These are phyloP conservation scores for Steinernema feltiae DNA, from an alignment of 1,140 invertebrate genomes.

Conservation along the genomic window DNA sequence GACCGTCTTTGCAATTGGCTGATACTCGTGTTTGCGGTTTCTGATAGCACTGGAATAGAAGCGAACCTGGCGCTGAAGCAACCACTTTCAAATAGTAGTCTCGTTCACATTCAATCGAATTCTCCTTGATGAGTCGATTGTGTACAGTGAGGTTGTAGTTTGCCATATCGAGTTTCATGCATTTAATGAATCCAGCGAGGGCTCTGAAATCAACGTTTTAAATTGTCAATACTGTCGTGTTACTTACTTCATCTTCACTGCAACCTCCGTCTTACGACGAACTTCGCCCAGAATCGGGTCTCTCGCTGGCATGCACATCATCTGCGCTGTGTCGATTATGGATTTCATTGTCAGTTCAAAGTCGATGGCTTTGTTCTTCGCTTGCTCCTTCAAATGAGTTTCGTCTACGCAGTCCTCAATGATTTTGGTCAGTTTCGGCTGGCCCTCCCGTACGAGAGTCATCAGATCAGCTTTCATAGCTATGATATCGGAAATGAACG, in stretches of 20 bases:
- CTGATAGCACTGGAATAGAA: too few species aligned
- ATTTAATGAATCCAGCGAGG: neutral
- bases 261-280: neutral
- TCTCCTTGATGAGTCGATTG: neutral
- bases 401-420: neutral
- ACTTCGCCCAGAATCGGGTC: neutral
- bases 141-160: neutral
- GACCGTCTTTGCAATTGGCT: neutral
- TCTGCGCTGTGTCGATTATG: neutral
- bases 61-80: neutral
- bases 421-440: neutral
- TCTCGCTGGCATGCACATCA: constrained; percentile 5
- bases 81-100: neutral
- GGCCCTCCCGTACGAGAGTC: neutral
- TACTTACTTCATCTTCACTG: neutral
- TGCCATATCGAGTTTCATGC: neutral
- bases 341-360: neutral
- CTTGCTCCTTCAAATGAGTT: neutral
- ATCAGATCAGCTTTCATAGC: neutral
- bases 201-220: neutral
- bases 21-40: too few species aligned
- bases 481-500: neutral
- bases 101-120: neutral
- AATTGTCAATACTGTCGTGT: neutral
- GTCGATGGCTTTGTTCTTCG: neutral